Percentiles rank a stretch among this genome's conserved stretches.
These are phyloP conservation scores for Caranx melampygus DNA, from an alignment of 2,113 vertebrate species.

Conservation along the genomic window DNA sequence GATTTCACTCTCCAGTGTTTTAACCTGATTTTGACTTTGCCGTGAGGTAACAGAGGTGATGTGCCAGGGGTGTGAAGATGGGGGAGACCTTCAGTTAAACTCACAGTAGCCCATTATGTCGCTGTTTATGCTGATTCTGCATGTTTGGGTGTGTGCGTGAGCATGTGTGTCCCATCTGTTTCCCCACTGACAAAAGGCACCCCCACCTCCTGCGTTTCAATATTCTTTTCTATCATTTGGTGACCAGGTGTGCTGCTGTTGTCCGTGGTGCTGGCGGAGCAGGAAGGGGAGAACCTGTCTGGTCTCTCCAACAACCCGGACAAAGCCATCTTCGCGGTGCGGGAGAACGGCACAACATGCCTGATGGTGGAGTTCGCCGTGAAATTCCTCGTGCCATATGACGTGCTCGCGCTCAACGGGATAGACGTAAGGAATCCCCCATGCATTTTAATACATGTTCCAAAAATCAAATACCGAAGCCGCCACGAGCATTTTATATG, in stretches of 20 bases:
- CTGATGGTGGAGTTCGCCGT: conserved; percentile 98
- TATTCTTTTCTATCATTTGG: not conserved
- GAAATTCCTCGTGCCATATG: conserved; percentile 93
- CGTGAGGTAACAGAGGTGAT: conserved; percentile 27
- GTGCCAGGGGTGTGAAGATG: not conserved
- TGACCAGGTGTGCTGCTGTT: conserved; percentile 82
- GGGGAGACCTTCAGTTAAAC: conserved; percentile 8
- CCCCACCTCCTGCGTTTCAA: not conserved
- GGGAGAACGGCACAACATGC: conserved; percentile 96
- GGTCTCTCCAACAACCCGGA: conserved; percentile 95
- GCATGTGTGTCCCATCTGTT: not conserved
- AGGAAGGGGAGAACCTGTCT: conserved; percentile 97
- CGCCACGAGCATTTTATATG: not conserved
- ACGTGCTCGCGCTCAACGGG: conserved; percentile 94
- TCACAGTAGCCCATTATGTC: not conserved
- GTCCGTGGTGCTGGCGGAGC: conserved; percentile 87
- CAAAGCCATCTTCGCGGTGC: conserved; percentile 96
- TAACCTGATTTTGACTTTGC: conserved; percentile 47
- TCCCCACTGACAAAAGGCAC: not conserved
- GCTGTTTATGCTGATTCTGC: conserved; percentile 66
- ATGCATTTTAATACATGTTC: conserved; percentile 33
- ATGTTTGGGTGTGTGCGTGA: conserved; percentile 15
- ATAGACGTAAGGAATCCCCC: conserved; percentile 91
- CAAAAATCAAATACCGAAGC: not conserved
- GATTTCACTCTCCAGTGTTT: conserved; percentile 44